Base-by-base conservation (phyloP, 2,888 invertebrate species). In the Epicampocera succincta region DNA sequence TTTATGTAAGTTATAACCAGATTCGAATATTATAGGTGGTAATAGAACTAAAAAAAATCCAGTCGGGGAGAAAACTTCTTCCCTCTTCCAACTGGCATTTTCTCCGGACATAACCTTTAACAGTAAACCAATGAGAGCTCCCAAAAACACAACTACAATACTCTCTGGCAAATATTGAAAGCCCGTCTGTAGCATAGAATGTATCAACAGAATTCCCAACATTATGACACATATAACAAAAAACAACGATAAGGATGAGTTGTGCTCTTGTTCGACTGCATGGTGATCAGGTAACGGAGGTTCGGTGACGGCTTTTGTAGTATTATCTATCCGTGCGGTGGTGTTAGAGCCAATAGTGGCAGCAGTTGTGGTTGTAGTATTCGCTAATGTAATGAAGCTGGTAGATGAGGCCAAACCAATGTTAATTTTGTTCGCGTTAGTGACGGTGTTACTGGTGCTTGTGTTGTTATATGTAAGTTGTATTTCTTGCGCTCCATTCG, bases 1-100 rank as follows among this genome's bases (percentile, higher is more conserved):
- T 92, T 99, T 99, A 88, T 99, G 99, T 80, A 99, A 93, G 92
- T 99, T 99, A 90, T 99, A 99, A 3, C 99, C 99, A 3, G 98
- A 98, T 91, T 99, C 99, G 92, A 99, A 99, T 86, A 99, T 99
- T 73, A 99, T 99, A 0, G 99, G 99, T 11, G 99, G 99, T 68
- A 99, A 91, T 0, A 99, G 93, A 2, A 99, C 96, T 68, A 99
- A 93, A 89, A 99, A 99, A 91, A 99, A 99, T 21, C 99, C 97
- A 19, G 99, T 99, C 0, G 99, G 99, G 8, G 98, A 98, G 89
- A 99, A 98, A 0, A 98, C 97, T 91, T 99, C 99, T 90, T 99
- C 99, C 90, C 98, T 97, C 89, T 97, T 94, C 98, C 98, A 98
- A 90, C 98, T 97, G 50, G 96, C 97, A 89, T 98, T 96, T 29